These are phyloP conservation scores for Noctua fimbriata DNA, from an alignment of 2,888 invertebrate genomes.

Conservation along the genomic window DNA sequence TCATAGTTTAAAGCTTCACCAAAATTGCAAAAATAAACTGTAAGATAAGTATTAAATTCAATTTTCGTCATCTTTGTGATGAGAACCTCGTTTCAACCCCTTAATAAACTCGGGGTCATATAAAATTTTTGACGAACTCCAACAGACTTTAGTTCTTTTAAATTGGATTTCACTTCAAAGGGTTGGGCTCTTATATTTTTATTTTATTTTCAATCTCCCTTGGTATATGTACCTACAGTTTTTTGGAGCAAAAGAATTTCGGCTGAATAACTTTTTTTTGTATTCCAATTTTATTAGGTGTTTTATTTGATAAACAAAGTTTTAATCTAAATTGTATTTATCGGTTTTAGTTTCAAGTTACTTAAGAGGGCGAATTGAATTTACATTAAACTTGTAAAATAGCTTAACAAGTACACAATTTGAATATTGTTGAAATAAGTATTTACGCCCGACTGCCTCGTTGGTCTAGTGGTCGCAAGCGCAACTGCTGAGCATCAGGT, in stretches of 20 bases:
- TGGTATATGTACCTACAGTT: constrained; percentile 7
- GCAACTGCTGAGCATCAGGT: too few relatives aligned
- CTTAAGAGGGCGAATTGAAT: constrained; percentile 3
- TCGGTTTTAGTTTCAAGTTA: constrained; percentile 12
- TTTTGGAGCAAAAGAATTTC: constrained; percentile 30
- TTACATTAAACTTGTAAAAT: background rate
- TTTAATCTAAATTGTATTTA: constrained; percentile 26
- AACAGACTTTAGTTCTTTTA: constrained; percentile 44
- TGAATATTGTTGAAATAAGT: background rate
- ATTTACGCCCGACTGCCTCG: too few relatives aligned
- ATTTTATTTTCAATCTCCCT: constrained; percentile 25
- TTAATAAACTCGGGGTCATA: constrained; percentile 45
- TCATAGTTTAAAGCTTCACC: background rate
- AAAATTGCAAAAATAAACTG: constrained; percentile 17
- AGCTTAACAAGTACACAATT: background rate
- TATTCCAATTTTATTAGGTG: constrained; percentile 25
- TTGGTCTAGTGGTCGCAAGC: too few relatives aligned
- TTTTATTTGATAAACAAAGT: constrained; percentile 19
- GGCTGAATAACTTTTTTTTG: constrained; percentile 26
- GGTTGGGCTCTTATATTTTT: background rate
- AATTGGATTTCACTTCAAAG: constrained; percentile 55
- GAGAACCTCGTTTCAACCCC: constrained; percentile 32
- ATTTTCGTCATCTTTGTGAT: constrained; percentile 29
- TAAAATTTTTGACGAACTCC: constrained; percentile 47
- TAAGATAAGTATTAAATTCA: constrained; percentile 17